Base-by-base conservation (phyloP, 2,888 invertebrate species). In the Agrenia bidenticulata region DNA sequence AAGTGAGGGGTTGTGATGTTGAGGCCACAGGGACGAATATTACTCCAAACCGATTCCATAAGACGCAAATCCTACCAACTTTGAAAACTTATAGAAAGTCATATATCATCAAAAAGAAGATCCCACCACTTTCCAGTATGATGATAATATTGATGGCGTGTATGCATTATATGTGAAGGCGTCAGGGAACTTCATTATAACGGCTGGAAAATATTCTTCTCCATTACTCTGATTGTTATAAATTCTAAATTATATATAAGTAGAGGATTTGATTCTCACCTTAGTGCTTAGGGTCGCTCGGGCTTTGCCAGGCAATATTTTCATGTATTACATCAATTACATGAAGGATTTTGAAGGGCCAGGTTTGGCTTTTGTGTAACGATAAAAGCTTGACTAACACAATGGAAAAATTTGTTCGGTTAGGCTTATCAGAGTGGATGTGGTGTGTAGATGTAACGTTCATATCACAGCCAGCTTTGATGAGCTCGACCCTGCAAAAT, bases 381-480 rank as follows among this genome's bases (percentile, higher is more conserved):
- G n/a, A n/a, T n/a, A n/a, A n/a, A n/a, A n/a, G n/a, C n/a, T n/a
- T n/a, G n/a, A n/a, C n/a, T n/a, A n/a, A n/a, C n/a, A n/a, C 11
- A 32, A 32, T n/a, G 32, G 32, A 45, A 26, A 39, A 53, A 63
- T 68, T 73, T 70, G 74, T 77, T 74, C 73, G 72, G 82, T 83
- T 84, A 81, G 84, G 82, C 86, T 87, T 87, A 84, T 87, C 92
- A 90, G 87, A 88, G 88, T 89, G 92, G 89, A 83, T 89, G 91
- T 90, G 92, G 87, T 85, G 87, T 89, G 88, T 83, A 80, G 78
- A 81, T 79, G 78, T 77, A 49, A 42, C 26, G 77, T 80, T 83
- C 92, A 91, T 94, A 94, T 94, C 94, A 94, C 94, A 94, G 93
- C 93, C 92, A 93, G 94, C 94, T 92, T 93, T 92, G 92, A 92